Evolutionary conservation across 2,113 vertebrate genomes (phyloP).

Genomic region (Misgurnus anguillicaudatus): DNA sequence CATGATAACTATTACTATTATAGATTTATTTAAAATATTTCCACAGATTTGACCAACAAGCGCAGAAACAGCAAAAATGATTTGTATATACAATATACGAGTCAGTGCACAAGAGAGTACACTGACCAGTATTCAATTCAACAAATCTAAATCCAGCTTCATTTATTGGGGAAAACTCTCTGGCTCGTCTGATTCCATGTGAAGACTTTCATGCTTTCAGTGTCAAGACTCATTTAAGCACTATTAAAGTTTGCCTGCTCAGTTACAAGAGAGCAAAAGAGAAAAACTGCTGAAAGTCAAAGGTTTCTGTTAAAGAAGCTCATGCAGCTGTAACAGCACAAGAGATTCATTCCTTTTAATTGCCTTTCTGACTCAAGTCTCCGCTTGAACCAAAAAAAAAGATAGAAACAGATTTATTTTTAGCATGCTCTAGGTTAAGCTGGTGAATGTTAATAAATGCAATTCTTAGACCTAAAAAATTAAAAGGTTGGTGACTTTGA

Average conservation of each 20-base stretch:
- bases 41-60: too few relatives aligned
- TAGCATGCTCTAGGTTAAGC: conserved; percentile 15
- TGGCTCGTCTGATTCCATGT: not conserved
- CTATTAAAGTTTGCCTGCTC: conserved; percentile 1
- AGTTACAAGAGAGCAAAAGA: not conserved
- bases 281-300: conserved; percentile 21
- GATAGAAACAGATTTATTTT: not conserved
- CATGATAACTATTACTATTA: too few relatives aligned
- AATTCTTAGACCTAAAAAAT: conserved; percentile 6
- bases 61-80: too few relatives aligned
- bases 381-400: not conserved
- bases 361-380: conserved; percentile 12
- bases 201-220: not conserved
- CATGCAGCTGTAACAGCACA: conserved; percentile 3
- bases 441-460: conserved; percentile 5
- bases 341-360: conserved; percentile 5
- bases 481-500: not conserved
- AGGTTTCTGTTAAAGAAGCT: conserved; percentile 13
- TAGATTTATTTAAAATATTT: too few relatives aligned
- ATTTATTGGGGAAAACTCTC: not conserved
- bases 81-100: too few relatives aligned
- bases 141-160: not conserved
- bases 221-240: conserved; percentile 17
- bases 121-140: conserved; percentile 1
- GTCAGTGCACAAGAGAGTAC: too few relatives aligned